Evolutionary conservation across 1,140 invertebrate genomes (phyloP).

Genomic region (Liolophura sinensis): DNA sequence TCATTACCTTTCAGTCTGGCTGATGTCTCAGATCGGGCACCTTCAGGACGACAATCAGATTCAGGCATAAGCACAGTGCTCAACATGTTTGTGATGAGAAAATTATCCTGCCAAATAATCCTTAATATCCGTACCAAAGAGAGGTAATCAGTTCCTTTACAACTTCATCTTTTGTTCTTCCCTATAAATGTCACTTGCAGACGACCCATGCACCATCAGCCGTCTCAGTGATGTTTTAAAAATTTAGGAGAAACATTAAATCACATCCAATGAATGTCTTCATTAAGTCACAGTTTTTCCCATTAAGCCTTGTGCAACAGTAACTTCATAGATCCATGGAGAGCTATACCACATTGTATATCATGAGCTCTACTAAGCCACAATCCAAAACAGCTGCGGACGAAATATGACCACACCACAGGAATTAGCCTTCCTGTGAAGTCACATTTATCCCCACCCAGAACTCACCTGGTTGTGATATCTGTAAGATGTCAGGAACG

Average conservation of each 20-base stretch:
- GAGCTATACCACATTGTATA: too few relatives aligned
- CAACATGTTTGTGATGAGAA: constrained; percentile 7
- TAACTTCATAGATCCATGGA: too few relatives aligned
- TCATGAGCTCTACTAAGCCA: too few relatives aligned
- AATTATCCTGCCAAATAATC: neutral
- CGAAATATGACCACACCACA: too few relatives aligned
- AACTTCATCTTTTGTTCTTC: too few relatives aligned
- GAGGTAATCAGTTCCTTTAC: too few relatives aligned
- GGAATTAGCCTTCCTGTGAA: constrained; percentile 94
- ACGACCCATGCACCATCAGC: too few relatives aligned
- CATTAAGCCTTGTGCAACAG: too few relatives aligned
- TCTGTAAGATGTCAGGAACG: constrained; percentile 89
- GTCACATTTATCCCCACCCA: constrained; percentile 86
- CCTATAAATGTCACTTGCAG: constrained; percentile 74
- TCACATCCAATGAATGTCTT: too few relatives aligned
- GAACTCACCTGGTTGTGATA: constrained; percentile 80
- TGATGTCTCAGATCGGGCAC: constrained; percentile 78
- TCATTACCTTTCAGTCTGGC: constrained; percentile 72
- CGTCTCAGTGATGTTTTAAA: too few relatives aligned
- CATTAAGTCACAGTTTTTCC: constrained; percentile 89
- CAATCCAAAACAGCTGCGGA: too few relatives aligned
- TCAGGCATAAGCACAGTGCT: neutral
- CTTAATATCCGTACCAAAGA: neutral
- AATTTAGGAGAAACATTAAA: too few relatives aligned
- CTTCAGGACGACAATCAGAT: constrained; percentile 27